Evolutionary conservation across 2,888 invertebrate genomes (phyloP), one percentile per base, ranked within the genome.

Genomic region (Tenthredo livida): DNA sequence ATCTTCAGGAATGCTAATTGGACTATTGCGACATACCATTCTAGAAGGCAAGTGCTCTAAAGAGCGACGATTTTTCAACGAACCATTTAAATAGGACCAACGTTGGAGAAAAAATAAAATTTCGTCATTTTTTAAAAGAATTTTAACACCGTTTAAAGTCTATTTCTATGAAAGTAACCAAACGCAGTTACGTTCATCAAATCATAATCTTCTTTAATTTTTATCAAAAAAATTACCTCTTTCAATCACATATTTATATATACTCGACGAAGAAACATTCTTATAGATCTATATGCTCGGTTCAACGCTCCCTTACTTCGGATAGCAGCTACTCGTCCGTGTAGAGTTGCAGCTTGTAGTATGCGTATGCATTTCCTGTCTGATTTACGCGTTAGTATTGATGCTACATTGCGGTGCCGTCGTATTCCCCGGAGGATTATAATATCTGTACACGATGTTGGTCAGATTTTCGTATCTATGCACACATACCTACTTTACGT

Each of bases 1-100:
- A 61, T 80, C 50, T 80, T 61, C 61, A 40, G 61, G 80, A 80
- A 80, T 80, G 80, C 80, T 80, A 80, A 80, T 80, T 80, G 80
- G 80, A 37, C 80, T 50, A 58, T 80, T 80, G 80, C 80, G 80
- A 80, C 80, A 80, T 25, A 33, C n/a, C 61, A 80, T 37, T 67
- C 33, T 67, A 33, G 33, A 29, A 67, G 67, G 67, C 67, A 67
- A 67, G 67, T 67, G 67, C 67, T 67, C 67, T 29, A 25, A 25
- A 61, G 67, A 5, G 33, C 12, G 1, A 67, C 17, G 67, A 17
- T 67, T 67, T 33, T 67, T 33, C 33, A 67, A 67, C 67, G 33
- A 25, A 33, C 33, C 67, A 6, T 67, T 67, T 29, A 33, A 33
- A 33, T 33, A 21, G 21, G 6, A 33, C 67, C 61, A 9, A 61